Evolutionary conservation across 2,888 invertebrate species (phyloP).

Genomic region (Melanophora roralis): DNA sequence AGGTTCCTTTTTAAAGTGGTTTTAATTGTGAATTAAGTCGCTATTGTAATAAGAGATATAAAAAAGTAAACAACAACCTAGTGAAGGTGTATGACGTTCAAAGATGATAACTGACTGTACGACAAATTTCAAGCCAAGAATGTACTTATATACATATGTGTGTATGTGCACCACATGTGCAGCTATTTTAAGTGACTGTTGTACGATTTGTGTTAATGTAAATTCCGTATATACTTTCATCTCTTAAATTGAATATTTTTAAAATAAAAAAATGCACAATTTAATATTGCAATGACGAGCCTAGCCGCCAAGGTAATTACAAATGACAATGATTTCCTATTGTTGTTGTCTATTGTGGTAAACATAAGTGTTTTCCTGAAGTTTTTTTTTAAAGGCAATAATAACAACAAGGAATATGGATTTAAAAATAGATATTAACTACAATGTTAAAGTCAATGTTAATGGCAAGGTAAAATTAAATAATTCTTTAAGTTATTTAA

Average conservation of each 20-base stretch:
- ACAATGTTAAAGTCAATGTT: conserved; percentile 62
- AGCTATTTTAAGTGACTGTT: conserved; percentile 53
- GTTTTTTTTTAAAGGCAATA: conserved; percentile 34
- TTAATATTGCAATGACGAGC: conserved; percentile 60
- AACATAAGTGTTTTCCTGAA: conserved; percentile 59
- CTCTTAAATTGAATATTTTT: no score
- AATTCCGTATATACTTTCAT: no score
- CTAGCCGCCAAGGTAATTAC: conserved; percentile 62
- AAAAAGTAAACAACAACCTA: neutral
- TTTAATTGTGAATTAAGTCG: conserved; percentile 76
- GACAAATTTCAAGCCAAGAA: neutral
- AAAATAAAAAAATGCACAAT: neutral
- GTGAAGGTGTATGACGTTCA: neutral
- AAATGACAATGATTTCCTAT: conserved; percentile 63
- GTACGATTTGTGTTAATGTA: no score
- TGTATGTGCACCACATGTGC: neutral
- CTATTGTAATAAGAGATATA: conserved; percentile 70
- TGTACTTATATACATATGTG: neutral
- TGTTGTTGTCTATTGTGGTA: conserved; percentile 40
- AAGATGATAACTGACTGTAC: conserved; percentile 12
- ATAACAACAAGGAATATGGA: conserved; percentile 20
- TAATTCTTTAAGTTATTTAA: conserved; percentile 16
- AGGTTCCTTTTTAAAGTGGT: conserved; percentile 68
- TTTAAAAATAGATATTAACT: conserved; percentile 41
- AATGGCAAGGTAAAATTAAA: conserved; percentile 52